Evolutionary conservation across 2,113 vertebrate species (phyloP), one percentile per base, ranked within the genome.

Genomic region (Sphyrna mokarran): DNA sequence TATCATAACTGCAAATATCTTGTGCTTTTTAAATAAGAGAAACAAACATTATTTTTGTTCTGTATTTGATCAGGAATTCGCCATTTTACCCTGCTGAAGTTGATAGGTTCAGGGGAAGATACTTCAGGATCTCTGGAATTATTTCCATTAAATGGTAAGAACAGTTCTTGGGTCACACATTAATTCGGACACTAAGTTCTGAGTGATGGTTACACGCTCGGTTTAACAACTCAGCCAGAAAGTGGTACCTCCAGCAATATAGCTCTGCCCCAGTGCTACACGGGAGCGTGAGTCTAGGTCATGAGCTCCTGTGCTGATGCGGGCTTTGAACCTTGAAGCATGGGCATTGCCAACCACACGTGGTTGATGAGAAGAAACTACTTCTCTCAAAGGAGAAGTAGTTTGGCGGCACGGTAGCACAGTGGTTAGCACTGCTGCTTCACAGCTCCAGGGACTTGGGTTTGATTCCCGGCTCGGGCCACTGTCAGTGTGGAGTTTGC

Each of bases 41-140:
- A 5, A 5, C 89, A 58, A n/a, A 29, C 61, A 23, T 95, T 95
- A 7, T 9, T 43, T 10, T 16, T 40, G 20, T 70, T 76, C 7
- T 95, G 23, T 33, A 48, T 33, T 80, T 72, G 26, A 78, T 40
- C 96, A 98, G 98, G 98, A 54, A 97, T 98, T 96, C 97, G 98
- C 33, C 98, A 98, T 96, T 98, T 98, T 97, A 98, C 97, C 58
- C 83, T 98, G 96, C 95, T 98, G 95, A 98, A 98, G 95, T 83
- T 98, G 96, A 96, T 96, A 9, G 98, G 98, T 83, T 96, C 83
- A 1, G 97, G 97, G 87, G 70, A 96, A 43, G 96, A 97, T 96
- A 97, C 97, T n/a, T 97, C 97, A 72, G 98, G 98, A 58, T 97
- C 96, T 80, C 97, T 98, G 78, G 97, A 98, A 96, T 96, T 98